A percentile compares a stretch with the other conserved stretches of the same genome.
Evolutionary conservation across 2,113 vertebrate species (phyloP).

Genomic region (Barbus barbus): DNA sequence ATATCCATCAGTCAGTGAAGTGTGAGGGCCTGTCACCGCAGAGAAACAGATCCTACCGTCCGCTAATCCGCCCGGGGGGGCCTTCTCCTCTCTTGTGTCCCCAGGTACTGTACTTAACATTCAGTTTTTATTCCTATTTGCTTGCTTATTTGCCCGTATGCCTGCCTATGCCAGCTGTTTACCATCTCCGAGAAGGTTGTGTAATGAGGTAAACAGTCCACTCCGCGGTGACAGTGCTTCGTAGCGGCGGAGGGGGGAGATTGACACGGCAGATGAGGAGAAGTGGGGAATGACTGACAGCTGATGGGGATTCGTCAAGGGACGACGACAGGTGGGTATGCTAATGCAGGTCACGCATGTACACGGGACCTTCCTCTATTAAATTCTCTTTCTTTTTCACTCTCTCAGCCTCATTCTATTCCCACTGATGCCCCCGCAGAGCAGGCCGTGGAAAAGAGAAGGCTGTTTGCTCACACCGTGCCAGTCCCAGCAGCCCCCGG

Average conservation of each 20-base stretch:
- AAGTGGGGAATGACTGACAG: slow-evolving; percentile 43
- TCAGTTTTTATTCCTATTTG: slow-evolving; percentile 46
- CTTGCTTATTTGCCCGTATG: slow-evolving; percentile 28
- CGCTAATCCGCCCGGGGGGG: slow-evolving; percentile 23
- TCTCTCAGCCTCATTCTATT: slow-evolving; percentile 10
- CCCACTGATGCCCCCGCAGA: slow-evolving; percentile 22
- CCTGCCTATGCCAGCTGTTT: slow-evolving; percentile 10
- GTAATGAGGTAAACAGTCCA: slow-evolving; percentile 39
- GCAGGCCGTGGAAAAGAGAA: background rate
- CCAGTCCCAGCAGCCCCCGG: background rate
- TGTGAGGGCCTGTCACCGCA: slow-evolving; percentile 35
- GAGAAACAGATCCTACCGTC: slow-evolving; percentile 34
- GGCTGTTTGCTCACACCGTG: slow-evolving; percentile 31
- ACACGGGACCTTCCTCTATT: slow-evolving; percentile 1
- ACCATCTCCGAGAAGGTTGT: slow-evolving; percentile 24
- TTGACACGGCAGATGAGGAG: slow-evolving; percentile 25
- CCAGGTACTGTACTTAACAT: slow-evolving; percentile 53
- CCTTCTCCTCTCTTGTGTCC: slow-evolving; percentile 15
- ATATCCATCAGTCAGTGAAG: slow-evolving; percentile 56
- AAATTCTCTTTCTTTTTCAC: slow-evolving; percentile 16
- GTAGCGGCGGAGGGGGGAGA: slow-evolving; percentile 6
- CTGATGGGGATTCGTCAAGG: slow-evolving; percentile 32
- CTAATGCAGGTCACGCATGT: slow-evolving; percentile 20
- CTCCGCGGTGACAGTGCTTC: slow-evolving; percentile 13
- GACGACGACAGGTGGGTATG: slow-evolving; percentile 39